Evolutionary conservation across 2,888 invertebrate species (phyloP).

Genomic region (Microctonus aethiopoides): DNA sequence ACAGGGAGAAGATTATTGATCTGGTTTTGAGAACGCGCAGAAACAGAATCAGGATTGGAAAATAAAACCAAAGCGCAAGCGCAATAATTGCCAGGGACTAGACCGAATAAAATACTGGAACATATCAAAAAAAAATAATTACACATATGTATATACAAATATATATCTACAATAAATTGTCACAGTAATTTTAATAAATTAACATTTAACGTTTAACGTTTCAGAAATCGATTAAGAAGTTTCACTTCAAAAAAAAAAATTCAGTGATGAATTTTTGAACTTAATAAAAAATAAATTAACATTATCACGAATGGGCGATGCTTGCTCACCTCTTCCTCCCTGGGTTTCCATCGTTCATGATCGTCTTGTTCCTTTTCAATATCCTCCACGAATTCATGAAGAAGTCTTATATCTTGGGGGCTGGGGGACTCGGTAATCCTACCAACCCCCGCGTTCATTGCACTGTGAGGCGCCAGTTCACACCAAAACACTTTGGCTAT

Average conservation of each 20-base stretch:
- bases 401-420: constrained; percentile 64
- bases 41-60: background rate
- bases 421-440: constrained; percentile 60
- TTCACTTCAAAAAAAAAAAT: background rate
- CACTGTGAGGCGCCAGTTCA: constrained; percentile 64
- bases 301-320: too few relatives aligned
- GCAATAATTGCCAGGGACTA: background rate
- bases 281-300: background rate
- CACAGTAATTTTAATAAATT: too few relatives aligned
- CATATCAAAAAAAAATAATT: too few relatives aligned
- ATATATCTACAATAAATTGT: too few relatives aligned
- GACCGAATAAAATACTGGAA: background rate
- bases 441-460: constrained; percentile 63
- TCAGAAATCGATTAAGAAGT: too few relatives aligned
- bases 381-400: constrained; percentile 64
- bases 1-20: constrained; percentile 25
- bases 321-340: constrained; percentile 60
- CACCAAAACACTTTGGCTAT: constrained; percentile 45
- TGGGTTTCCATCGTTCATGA: constrained; percentile 52
- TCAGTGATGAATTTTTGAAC: background rate
- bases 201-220: too few relatives aligned
- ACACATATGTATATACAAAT: background rate
- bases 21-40: constrained; percentile 12
- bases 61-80: constrained; percentile 20
- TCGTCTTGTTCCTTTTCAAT: constrained; percentile 61